Base-by-base conservation (phyloP, 2,113 vertebrate genomes). In the Odontesthes bonariensis region DNA sequence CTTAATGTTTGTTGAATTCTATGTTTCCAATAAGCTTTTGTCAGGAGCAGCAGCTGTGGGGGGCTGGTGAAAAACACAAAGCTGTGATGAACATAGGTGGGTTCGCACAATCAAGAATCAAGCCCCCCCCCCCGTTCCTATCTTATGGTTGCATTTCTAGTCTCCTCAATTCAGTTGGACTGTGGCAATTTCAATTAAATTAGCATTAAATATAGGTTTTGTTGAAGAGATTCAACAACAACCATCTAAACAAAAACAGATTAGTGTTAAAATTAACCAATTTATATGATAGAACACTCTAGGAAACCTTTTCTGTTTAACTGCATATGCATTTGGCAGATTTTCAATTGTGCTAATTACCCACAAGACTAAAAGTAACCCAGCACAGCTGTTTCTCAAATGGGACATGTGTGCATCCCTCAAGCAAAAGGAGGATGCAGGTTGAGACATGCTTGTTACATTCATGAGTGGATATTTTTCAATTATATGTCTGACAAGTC, bases 381-480 rank as follows among this genome's bases (percentile, higher is more conserved):
- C 33, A 40, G 53, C 52, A 33, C 85, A 88, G 87, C 71, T 82
- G 82, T 80, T 86, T 79, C 60, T n/a, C 54, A 81, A 56, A 65
- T 53, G 53, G 68, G 79, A 58, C 69, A 40, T 69, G 71, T 75
- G 83, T 49, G 51, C 42, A 32, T 55, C 61, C 82, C 60, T 75
- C 51, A 22, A 75, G 82, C 67, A 49, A 22, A 19, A 71, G 55
- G 23, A 11, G 3, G 11, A 82, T 19, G 49, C 8, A 5, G 23
- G 53, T 46, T 65, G 14, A 65, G 57, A 58, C 49, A 44, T 33
- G n/a, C 3, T 70, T 73, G 72, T 33, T 63, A 5, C 57, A 64
- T 22, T 61, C 51, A 52, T 22, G 14, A 57, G 14, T 12, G 64
- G 42, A n/a, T 47, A n/a, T 56, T 73, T 59, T 75, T 54, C 9